Base-by-base conservation (phyloP, 2,113 vertebrate species). In the Holacanthus passer region DNA sequence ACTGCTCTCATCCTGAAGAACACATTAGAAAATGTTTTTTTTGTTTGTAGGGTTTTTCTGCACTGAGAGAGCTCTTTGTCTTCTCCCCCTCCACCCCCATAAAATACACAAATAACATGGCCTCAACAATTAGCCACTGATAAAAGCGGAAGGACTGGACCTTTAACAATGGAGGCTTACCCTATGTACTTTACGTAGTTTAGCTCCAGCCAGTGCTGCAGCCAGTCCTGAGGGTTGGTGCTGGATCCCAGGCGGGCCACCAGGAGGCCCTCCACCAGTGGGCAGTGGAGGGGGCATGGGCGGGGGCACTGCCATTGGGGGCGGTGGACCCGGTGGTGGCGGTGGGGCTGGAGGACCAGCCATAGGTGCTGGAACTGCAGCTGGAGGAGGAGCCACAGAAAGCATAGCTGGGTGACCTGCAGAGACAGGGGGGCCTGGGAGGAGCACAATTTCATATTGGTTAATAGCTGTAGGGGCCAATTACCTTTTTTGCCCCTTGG, bases 191-290 rank as follows among this genome's bases (percentile, higher is more conserved):
- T 96, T 97, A 71, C 98, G 97, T 64, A 99, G 95, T 95, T 99
- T 99, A 94, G 98, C 98, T 91, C 98, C 97, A 48, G 98, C 98
- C 93, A 99, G 93, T 27, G 98, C 98, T 0, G 98, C 98, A 2
- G 98, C 98, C 55, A 99, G 95, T 82, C 98, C 98, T 8, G 97
- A 97, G 85, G 97, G 97, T 85, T 93, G 92, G n/a, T 84, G 88
- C 80, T 92, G 90, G 83, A 94, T 90, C 47, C 97, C 97, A 0
- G 97, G 97, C 2, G 94, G 91, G 22, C 89, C 93, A 53, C 91
- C 75, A 3, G 95, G 95, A 56, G 94, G 94, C 37, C 96, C 94
- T 3, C 94, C 95, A 0, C 97, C 94, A 0, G 92, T 89, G 0
- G 97, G 98, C 90, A 98, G 93, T 0, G 97, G 97, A 70, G 98